Conservation (phyloP, 92 coral and sea anemone genomes). For the Phenganax subtilis region DNA sequence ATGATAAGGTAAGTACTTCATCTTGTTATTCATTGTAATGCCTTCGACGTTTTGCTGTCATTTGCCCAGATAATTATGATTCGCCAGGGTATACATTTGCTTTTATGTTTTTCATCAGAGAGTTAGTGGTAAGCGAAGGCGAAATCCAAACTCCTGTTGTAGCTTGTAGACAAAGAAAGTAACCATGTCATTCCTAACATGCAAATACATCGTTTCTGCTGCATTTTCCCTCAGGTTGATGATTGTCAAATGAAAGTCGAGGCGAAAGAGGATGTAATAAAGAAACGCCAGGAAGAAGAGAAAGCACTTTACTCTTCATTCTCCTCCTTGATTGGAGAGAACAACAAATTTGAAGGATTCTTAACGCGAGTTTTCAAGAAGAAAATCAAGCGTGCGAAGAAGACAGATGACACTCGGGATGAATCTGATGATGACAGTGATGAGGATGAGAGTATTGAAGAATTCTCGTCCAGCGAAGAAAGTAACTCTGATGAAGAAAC, state of each 20-base stretch:
- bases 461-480: slow-evolving; percentile 89
- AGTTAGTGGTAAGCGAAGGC: too few species aligned
- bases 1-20: slow-evolving; percentile 67
- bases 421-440: slow-evolving; percentile 98
- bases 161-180: too few species aligned
- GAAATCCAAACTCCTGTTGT: too few species aligned
- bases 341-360: slow-evolving; percentile 92
- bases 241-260: slow-evolving; percentile 89
- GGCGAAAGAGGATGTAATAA: slow-evolving; percentile 85
- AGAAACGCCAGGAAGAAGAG: slow-evolving; percentile 87
- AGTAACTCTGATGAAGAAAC: slow-evolving; percentile 91
- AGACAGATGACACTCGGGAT: slow-evolving; percentile 69
- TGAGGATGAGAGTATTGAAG: slow-evolving; percentile 95
- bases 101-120: too few species aligned
- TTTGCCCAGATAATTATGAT: not conserved
- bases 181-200: not conserved
- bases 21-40: not conserved
- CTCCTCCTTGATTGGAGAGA: slow-evolving; percentile 86
- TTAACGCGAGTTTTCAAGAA: slow-evolving; percentile 91
- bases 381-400: slow-evolving; percentile 94
- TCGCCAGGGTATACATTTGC: not conserved
- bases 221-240: slow-evolving; percentile 60
- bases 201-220: not conserved
- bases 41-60: not conserved
- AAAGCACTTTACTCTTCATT: slow-evolving; percentile 81